Base-by-base conservation (phyloP, 2,888 invertebrate genomes). In the Agriopis aurantiaria region DNA sequence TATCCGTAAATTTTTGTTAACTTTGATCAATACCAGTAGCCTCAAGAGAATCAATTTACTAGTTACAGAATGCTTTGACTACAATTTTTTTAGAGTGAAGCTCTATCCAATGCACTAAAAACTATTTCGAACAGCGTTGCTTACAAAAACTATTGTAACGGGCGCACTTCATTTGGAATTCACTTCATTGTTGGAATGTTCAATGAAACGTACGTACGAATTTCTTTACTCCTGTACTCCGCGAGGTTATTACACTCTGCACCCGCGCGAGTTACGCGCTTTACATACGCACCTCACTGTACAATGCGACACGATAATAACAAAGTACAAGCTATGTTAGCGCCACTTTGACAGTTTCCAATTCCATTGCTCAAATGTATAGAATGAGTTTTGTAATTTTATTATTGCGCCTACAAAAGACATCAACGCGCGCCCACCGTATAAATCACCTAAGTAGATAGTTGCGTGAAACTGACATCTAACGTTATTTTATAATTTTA, bases 231-330 rank as follows among this genome's bases (percentile, higher is more conserved):
- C 69, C 65, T 68, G 65, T 66, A 71, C 48, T 69, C 60, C 1
- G 10, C 49, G 88, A 87, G 92, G 91, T 91, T 91, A 91, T 88
- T 91, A 89, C 89, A 85, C 92, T 83, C 88, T 65, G 73, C 79
- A 81, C 80, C 78, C 76, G 82, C 76, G 82, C 81, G 81, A 85
- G 77, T 72, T 75, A 64, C 65, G 74, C 76, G 77, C 80, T 79
- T 75, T 75, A 62, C 56, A 51, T 68, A 57, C 57, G 67, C 17
- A 75, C 74, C 73, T 76, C 79, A 82, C 33, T 33, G 40, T 46
- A 43, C 58, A 33, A 5, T 33, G 33, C 3, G 33, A 33, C 33
- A 33, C 33, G 5, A 33, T 33, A 33, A 33, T 33, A 5, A 33
- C 33, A 33, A 33, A 33, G 33, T 33, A 33, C 33, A 33, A 33